Evolutionary conservation across 2,797 vertebrate species (phyloP).

Genomic region (Echiichthys vipera): DNA sequence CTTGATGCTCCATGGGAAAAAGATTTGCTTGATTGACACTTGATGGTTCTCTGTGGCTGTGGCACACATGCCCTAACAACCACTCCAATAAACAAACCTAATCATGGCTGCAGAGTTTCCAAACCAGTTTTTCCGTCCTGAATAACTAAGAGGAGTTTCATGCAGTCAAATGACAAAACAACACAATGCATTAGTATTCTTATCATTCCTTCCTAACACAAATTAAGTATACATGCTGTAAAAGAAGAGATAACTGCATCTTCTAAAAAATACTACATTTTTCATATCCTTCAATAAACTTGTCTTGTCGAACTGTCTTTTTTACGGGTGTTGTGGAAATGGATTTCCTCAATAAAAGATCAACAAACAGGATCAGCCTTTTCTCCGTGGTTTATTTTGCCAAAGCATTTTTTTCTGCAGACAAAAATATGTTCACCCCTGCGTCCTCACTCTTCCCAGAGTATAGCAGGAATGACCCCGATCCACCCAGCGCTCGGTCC

Average conservation of each 20-base stretch:
- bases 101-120: not conserved
- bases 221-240: not conserved
- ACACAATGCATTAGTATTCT: no score
- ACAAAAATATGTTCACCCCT: no score
- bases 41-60: conserved; percentile 1
- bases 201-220: not conserved
- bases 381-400: no score
- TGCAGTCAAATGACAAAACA: no score
- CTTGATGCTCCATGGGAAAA: not conserved
- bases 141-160: not conserved
- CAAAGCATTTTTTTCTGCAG: no score
- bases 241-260: not conserved
- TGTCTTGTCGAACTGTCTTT: no score
- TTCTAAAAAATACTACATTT: not conserved
- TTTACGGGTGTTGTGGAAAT: no score
- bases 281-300: not conserved
- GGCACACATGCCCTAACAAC: not conserved
- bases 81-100: conserved; percentile 6
- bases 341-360: no score
- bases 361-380: no score
- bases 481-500: no score
- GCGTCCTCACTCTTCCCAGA: no score
- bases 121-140: not conserved
- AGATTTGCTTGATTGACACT: not conserved
- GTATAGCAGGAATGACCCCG: no score